Conservation (phyloP, 2,797 vertebrate species). For the Phylloscopus collybita region DNA sequence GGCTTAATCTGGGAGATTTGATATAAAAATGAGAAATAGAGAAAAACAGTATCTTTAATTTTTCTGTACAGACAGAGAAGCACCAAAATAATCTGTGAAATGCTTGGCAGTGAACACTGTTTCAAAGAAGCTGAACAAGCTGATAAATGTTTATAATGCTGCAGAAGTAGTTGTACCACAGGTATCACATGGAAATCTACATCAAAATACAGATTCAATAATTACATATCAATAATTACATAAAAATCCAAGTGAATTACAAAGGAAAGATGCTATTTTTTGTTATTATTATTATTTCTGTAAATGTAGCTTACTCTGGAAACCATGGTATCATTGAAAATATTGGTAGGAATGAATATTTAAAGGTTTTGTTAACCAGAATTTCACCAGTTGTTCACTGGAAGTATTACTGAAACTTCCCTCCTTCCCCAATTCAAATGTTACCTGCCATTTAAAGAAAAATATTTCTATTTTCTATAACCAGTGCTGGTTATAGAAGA, state of each 20-base stretch:
- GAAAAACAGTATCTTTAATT: background rate
- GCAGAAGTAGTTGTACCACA: background rate
- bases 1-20: background rate
- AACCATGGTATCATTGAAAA: background rate
- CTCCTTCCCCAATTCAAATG: accelerated
- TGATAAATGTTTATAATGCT: background rate
- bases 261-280: background rate
- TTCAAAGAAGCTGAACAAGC: background rate
- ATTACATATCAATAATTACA: background rate
- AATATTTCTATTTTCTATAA: background rate
- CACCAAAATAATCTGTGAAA: background rate
- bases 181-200: background rate
- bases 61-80: background rate
- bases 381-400: background rate
- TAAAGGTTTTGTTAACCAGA: background rate
- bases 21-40: background rate
- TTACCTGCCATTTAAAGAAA: background rate
- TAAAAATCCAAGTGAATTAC: background rate
- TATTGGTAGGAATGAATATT: background rate
- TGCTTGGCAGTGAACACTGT: background rate
- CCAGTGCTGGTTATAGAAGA: background rate
- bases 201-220: background rate
- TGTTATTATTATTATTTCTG: background rate
- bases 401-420: background rate
- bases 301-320: background rate